A percentile compares a stretch with the other conserved stretches of the same genome.
Evolutionary conservation across 2,113 vertebrate genomes (phyloP).

Genomic region (Trochalopteron elliotii): DNA sequence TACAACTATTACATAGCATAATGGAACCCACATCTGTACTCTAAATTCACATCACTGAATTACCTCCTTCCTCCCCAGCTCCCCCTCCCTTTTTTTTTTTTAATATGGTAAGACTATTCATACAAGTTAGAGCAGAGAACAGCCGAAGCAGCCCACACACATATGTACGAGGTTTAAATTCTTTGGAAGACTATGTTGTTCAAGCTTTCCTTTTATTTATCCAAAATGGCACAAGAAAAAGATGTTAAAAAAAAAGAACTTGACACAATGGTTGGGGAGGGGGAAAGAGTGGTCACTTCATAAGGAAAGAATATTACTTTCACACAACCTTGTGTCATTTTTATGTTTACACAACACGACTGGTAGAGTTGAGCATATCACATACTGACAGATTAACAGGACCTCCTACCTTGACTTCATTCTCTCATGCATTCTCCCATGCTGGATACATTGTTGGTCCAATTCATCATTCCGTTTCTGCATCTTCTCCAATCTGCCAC

Average conservation of each 20-base stretch:
- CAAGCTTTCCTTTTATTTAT: slow-evolving; percentile 14
- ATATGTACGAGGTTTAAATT: slow-evolving; percentile 35
- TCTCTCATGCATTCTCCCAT: slow-evolving; percentile 87
- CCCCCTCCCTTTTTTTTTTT: neutral
- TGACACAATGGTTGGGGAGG: neutral
- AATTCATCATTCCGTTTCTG: slow-evolving; percentile 83
- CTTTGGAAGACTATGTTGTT: slow-evolving; percentile 19
- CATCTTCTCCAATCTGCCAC: slow-evolving; percentile 80
- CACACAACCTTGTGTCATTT: neutral
- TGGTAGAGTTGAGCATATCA: neutral
- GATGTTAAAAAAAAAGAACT: neutral
- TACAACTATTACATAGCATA: neutral
- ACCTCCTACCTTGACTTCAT: slow-evolving; percentile 89
- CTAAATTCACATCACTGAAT: neutral
- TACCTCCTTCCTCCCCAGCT: neutral
- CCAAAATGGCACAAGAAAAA: slow-evolving; percentile 33
- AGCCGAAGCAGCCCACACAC: slow-evolving; percentile 59
- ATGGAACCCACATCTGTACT: slow-evolving; percentile 4
- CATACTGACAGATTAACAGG: neutral
- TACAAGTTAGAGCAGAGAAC: slow-evolving; percentile 37
- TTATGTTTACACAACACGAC: neutral
- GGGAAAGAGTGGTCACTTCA: neutral
- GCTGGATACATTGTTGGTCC: slow-evolving; percentile 91
- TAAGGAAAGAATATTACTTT: neutral
- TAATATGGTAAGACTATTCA: slow-evolving; percentile 31